Conservation (phyloP, 1,140 invertebrate species). For the Metopolophium dirhodum region DNA sequence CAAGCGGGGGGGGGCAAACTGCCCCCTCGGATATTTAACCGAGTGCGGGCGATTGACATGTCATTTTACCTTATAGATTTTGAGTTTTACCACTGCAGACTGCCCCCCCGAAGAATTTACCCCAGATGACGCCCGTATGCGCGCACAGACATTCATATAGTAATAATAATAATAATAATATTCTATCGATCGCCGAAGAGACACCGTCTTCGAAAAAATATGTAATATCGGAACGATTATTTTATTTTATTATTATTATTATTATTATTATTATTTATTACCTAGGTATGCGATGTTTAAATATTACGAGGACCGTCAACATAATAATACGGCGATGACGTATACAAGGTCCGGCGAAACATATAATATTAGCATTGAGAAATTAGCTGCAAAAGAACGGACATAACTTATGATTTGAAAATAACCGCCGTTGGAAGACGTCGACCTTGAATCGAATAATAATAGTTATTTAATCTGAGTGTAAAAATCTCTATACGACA, state of each 20-base stretch:
- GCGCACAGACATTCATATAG: neutral
- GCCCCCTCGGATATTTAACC: no score
- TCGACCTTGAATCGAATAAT: constrained; percentile 38
- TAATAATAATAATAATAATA: no score
- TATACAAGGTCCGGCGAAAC: constrained; percentile 30
- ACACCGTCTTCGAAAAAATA: neutral
- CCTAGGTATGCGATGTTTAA: neutral
- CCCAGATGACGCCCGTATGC: no score
- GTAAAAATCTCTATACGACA: neutral
- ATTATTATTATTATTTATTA: neutral
- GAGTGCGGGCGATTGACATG: no score
- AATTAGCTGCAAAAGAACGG: neutral
- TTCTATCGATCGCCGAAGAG: neutral
- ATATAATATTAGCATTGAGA: constrained; percentile 27
- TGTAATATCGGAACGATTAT: neutral
- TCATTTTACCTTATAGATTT: no score
- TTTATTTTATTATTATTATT: neutral
- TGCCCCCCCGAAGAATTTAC: no score
- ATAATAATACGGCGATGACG: constrained; percentile 25
- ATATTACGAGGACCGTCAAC: constrained; percentile 6
- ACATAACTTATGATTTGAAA: constrained; percentile 22
- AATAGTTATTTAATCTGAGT: neutral
- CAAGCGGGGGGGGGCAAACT: no score
- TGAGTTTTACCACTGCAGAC: no score
- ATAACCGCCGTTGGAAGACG: constrained; percentile 27